Conservation (phyloP, 2,113 vertebrate genomes). For the Hylia prasina region DNA sequence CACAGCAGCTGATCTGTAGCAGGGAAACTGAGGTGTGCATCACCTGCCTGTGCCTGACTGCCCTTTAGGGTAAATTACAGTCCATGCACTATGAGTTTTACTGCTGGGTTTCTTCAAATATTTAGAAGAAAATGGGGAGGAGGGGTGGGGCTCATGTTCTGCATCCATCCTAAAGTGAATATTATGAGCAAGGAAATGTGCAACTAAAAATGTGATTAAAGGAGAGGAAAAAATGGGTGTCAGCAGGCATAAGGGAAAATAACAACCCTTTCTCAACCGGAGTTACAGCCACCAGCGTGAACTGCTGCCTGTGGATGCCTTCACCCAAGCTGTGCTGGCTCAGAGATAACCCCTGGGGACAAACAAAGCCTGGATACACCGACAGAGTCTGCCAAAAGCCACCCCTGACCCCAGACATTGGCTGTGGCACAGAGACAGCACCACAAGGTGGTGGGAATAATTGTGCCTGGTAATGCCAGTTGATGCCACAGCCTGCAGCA, state of each 20-base stretch:
- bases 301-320: neutral
- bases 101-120: neutral
- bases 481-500: neutral
- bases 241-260: neutral
- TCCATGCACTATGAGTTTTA: neutral
- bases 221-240: neutral
- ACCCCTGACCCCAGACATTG: neutral
- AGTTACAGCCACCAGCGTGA: neutral
- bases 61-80: neutral
- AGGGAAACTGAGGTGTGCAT: accelerated
- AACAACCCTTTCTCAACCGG: neutral
- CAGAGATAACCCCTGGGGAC: neutral
- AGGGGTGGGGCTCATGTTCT: neutral
- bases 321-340: neutral
- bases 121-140: neutral
- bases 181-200: neutral
- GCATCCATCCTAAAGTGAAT: neutral
- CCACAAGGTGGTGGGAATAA: accelerated
- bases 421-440: neutral
- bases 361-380: too few relatives aligned
- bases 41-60: neutral
- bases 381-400: neutral
- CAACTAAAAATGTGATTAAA: neutral
- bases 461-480: neutral
- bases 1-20: neutral